phyloP scores from a whole-genome alignment of 2,888 invertebrate species.

The Gryllus longicercus region DNA sequence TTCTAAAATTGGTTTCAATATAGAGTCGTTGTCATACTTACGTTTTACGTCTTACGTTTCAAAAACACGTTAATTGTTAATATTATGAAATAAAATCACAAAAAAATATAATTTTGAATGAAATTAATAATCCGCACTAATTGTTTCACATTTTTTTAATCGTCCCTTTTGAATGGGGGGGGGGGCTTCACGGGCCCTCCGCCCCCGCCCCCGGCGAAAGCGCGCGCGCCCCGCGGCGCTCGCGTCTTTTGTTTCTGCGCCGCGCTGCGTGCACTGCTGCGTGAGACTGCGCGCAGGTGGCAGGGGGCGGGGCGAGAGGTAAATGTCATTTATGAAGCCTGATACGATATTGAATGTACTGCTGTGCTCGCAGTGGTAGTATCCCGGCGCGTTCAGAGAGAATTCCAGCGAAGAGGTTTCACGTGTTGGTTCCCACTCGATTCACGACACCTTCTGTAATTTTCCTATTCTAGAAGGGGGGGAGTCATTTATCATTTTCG shows the following conservation, averaged over 20 bases:
- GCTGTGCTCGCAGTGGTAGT: background rate
- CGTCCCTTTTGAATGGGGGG: too few relatives aligned
- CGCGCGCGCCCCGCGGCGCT: background rate
- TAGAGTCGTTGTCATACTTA: too few relatives aligned
- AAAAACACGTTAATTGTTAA: too few relatives aligned
- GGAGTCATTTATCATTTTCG: background rate
- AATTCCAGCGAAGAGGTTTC: background rate
- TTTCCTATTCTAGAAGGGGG: background rate
- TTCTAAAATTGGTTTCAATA: too few relatives aligned
- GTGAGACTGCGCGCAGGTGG: background rate
- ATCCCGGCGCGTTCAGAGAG: background rate
- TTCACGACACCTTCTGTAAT: background rate
- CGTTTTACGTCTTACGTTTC: too few relatives aligned
- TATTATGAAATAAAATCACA: too few relatives aligned
- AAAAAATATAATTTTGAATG: too few relatives aligned
- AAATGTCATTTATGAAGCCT: slow-evolving; percentile 17
- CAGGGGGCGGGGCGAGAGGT: background rate
- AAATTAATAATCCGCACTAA: too few relatives aligned
- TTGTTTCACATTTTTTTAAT: too few relatives aligned
- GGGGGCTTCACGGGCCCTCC: too few relatives aligned
- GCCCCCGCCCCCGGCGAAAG: too few relatives aligned
- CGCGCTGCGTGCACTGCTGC: background rate
- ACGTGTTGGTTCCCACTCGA: slow-evolving; percentile 5
- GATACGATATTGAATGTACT: background rate
- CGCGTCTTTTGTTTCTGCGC: background rate